Base-by-base conservation (phyloP, 2,113 vertebrate genomes). In the Elephantulus edwardii region DNA sequence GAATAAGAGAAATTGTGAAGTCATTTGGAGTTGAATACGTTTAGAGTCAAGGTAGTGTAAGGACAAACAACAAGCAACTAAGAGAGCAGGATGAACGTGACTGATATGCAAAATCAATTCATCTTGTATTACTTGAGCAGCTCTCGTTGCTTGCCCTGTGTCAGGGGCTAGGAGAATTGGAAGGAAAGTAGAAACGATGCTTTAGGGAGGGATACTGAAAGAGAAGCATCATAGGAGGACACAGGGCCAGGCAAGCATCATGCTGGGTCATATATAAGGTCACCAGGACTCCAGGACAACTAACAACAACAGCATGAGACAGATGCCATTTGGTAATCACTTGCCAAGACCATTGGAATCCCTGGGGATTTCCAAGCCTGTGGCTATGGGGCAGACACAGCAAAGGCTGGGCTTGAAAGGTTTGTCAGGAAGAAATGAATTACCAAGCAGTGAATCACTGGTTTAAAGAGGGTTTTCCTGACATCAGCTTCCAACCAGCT, bases 401-500 rank as follows among this genome's bases (percentile, higher is more conserved):
- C 48, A 42, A 48, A 5, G 3, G n/a, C 44, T 12, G 62, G 42
- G n/a, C 17, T 24, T 38, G 38, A 35, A 62, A 20, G 24, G 64
- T 48, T 80, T 74, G 56, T 64, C 26, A 56, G 40, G 60, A 89
- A 81, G 48, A 46, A n/a, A 5, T 77, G 26, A n/a, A 16, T 79
- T 58, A 66, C n/a, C 16, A 3, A 10, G 13, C 16, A 5, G 26
- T 86, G 95, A 95, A 14, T 93, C 85, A 71, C 5, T 9, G 3
- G 9, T 9, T 58, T 10, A 26, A 24, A 50, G 80, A 89, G 54
- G 12, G n/a, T 42, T 80, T 64, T 78, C 52, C 77, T 79, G 81
- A 79, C 75, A 44, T 89, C 33, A 48, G 30, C 70, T 91, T 91
- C 81, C 58, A 81, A 75, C n/a, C 75, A 64, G 83, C 40, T 83